These are phyloP conservation scores for Neodon shergylaensis DNA, from an alignment of 2,113 vertebrate species.

Conservation along the genomic window DNA sequence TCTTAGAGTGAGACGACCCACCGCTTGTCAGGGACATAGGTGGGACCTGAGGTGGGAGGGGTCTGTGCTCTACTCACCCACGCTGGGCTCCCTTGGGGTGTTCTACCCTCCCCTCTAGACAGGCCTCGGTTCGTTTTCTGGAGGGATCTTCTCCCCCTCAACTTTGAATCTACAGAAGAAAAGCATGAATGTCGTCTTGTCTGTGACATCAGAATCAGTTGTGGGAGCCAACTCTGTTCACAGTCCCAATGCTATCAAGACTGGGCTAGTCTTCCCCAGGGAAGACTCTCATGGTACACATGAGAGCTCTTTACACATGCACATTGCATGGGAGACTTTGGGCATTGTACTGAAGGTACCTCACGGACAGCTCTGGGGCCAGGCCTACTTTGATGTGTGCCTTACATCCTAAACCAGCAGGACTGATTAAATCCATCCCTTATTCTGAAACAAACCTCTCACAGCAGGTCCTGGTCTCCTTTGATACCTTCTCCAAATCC, in stretches of 20 bases:
- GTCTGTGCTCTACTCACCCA: not conserved
- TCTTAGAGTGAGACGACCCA: not conserved
- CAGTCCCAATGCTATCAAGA: not conserved
- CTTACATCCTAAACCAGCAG: not conserved
- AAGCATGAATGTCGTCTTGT: rapidly evolving
- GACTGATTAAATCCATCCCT: not conserved
- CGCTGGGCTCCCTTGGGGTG: not conserved
- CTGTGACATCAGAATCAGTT: not conserved
- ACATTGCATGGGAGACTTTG: rapidly evolving
- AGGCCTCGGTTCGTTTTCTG: not conserved
- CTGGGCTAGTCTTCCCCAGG: not conserved
- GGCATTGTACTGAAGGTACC: rapidly evolving
- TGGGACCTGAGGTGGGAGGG: not conserved
- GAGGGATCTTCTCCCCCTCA: not conserved
- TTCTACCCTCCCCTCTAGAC: not conserved
- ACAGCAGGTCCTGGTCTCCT: rapidly evolving
- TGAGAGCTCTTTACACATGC: too few species aligned
- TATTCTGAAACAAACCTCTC: not conserved
- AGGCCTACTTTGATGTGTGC: rapidly evolving
- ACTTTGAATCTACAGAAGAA: not conserved
- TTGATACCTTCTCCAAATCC: rapidly evolving
- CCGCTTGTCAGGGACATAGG: not conserved
- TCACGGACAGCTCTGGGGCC: rapidly evolving
- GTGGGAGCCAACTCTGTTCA: not conserved
- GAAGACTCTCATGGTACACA: rapidly evolving